A percentile compares a stretch with the other conserved stretches of the same genome.
These are phyloP conservation scores for Lepidostoma basale DNA, from an alignment of 1,140 invertebrate species.

Conservation along the genomic window DNA sequence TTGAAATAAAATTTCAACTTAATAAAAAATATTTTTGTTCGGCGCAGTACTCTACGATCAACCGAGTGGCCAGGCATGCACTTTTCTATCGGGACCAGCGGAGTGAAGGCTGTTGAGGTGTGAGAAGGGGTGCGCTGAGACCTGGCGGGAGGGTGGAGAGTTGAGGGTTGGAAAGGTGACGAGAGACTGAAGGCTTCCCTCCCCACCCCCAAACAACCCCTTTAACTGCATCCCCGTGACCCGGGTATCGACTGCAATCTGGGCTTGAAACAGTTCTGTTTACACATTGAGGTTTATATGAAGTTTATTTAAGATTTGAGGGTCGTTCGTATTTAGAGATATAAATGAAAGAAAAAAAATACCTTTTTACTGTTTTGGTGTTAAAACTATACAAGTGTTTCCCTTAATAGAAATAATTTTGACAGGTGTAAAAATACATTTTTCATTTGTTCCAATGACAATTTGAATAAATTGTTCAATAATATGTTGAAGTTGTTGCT, in stretches of 20 bases:
- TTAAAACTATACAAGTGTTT: too few relatives aligned
- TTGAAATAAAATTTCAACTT: neutral
- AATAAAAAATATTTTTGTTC: neutral
- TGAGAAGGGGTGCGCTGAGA: conserved; percentile 1
- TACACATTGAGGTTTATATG: too few relatives aligned
- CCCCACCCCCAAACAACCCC: conserved; percentile 24
- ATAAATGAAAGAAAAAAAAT: too few relatives aligned
- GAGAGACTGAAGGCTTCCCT: conserved; percentile 42
- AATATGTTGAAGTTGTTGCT: too few relatives aligned
- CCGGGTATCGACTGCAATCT: conserved; percentile 39
- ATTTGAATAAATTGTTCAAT: too few relatives aligned
- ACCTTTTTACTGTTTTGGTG: too few relatives aligned
- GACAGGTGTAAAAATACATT: too few relatives aligned
- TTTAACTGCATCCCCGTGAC: conserved; percentile 37
- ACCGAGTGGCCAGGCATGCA: conserved; percentile 37
- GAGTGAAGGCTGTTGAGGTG: conserved; percentile 12
- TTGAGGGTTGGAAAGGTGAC: conserved; percentile 24
- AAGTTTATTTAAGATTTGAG: too few relatives aligned
- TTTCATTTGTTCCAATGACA: too few relatives aligned
- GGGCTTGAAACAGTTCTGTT: too few relatives aligned
- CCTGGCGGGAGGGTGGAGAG: neutral
- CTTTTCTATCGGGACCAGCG: conserved; percentile 37
- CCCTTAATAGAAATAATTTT: too few relatives aligned
- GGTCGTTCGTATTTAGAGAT: too few relatives aligned
- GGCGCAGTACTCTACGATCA: neutral